phyloP scores from a whole-genome alignment of 2,888 invertebrate genomes.

The Hirtodrosophila alboralis region DNA sequence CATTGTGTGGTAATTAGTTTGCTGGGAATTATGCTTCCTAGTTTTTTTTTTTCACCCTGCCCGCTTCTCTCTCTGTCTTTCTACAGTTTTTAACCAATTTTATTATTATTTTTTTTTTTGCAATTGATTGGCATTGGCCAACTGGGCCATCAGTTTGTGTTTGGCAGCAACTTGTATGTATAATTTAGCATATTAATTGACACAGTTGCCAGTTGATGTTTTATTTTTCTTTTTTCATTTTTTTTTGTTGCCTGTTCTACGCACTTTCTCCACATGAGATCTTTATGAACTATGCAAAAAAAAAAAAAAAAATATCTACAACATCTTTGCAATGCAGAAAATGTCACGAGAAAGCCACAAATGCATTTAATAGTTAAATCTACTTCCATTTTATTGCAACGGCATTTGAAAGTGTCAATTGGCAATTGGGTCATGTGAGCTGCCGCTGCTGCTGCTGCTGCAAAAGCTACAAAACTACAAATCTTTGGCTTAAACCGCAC shows the following conservation, averaged over 20 bases:
- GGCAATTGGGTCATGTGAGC: constrained; percentile 63
- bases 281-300: constrained; percentile 79
- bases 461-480: constrained; percentile 11
- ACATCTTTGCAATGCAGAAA: too few relatives aligned
- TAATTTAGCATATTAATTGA: constrained; percentile 80
- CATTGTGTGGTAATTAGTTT: constrained; percentile 78
- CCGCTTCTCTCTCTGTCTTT: background rate
- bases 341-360: constrained; percentile 77
- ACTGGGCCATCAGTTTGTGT: constrained; percentile 70
- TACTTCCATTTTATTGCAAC: constrained; percentile 60
- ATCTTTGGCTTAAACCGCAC: constrained; percentile 25
- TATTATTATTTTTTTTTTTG: constrained; percentile 36
- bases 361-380: constrained; percentile 64
- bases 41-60: constrained; percentile 45
- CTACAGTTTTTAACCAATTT: constrained; percentile 5
- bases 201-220: constrained; percentile 66
- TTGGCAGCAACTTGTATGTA: constrained; percentile 59
- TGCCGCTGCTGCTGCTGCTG: too few relatives aligned
- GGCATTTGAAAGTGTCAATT: constrained; percentile 72
- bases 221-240: constrained; percentile 26
- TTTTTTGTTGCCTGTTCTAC: constrained; percentile 51
- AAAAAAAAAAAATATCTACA: constrained; percentile 28
- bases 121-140: constrained; percentile 76
- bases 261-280: constrained; percentile 76
- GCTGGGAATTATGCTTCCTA: constrained; percentile 82